These are phyloP conservation scores for Hydra vulgaris DNA, from an alignment of 30 jellyfish, hydroid and myxozoan species.

Conservation along the genomic window DNA sequence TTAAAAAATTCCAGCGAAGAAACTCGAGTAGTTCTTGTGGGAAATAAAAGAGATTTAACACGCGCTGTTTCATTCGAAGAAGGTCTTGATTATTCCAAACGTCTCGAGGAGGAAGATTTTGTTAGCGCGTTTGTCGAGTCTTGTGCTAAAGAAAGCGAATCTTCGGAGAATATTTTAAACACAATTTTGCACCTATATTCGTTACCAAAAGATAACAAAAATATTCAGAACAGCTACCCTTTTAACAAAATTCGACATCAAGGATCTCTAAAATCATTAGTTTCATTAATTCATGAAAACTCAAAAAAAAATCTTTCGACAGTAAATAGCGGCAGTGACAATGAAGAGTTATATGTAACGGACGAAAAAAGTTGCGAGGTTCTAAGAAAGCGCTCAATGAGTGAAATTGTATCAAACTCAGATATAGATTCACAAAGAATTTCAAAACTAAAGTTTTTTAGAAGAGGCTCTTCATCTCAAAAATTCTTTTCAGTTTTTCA, in stretches of 20 bases:
- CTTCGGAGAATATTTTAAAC: slow-evolving; percentile 48
- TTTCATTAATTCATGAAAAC: slow-evolving; percentile 2
- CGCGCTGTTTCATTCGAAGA: slow-evolving; percentile 51
- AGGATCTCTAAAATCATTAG: slow-evolving; percentile 10
- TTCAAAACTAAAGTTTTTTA: not conserved
- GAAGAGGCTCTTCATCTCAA: not conserved
- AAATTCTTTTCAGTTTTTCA: not conserved
- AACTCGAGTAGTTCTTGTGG: slow-evolving; percentile 66
- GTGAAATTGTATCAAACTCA: no score
- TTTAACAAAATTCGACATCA: not conserved
- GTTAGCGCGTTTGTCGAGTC: slow-evolving; percentile 72
- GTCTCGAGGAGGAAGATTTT: slow-evolving; percentile 42
- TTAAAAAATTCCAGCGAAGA: slow-evolving; percentile 42
- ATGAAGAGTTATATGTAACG: not conserved
- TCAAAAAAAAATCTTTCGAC: not conserved
- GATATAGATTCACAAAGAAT: no score
- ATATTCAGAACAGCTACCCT: not conserved
- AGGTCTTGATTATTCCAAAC: slow-evolving; percentile 49
- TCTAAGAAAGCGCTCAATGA: slow-evolving; percentile 18
- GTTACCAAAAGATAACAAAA: slow-evolving; percentile 26
- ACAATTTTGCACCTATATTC: slow-evolving; percentile 57
- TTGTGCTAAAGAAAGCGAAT: slow-evolving; percentile 55
- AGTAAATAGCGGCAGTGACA: not conserved
- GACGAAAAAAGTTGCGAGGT: no score
- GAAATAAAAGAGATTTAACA: slow-evolving; percentile 55